These are phyloP conservation scores for Drosophila virilis DNA, from an alignment of 1,140 invertebrate genomes.

Conservation along the genomic window DNA sequence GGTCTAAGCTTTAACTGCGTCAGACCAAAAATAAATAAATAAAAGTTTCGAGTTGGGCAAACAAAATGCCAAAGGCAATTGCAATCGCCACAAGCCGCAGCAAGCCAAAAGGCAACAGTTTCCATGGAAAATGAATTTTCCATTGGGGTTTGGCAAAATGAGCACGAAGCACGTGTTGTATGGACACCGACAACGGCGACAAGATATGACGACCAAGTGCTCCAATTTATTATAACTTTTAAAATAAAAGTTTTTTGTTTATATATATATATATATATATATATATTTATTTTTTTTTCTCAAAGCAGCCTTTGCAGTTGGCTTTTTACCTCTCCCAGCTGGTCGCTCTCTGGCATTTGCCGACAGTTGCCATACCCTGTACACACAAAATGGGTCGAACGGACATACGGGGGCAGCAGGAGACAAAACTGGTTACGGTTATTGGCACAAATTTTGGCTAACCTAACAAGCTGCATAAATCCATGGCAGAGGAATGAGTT, in stretches of 20 bases:
- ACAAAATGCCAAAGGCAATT: neutral
- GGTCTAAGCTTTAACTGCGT: neutral
- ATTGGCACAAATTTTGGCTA: too few species aligned
- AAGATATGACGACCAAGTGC: conserved; percentile 36
- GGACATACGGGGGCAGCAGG: neutral
- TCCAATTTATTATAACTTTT: conserved; percentile 38
- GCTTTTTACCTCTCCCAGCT: conserved; percentile 13
- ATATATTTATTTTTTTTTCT: conserved; percentile 12
- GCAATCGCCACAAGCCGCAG: conserved; percentile 1
- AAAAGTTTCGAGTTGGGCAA: conserved; percentile 7
- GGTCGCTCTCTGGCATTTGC: conserved; percentile 1
- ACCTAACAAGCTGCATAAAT: too few species aligned
- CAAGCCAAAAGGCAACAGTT: conserved; percentile 12
- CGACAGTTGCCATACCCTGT: conserved; percentile 8
- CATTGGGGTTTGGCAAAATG: conserved; percentile 15
- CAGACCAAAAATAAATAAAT: conserved; percentile 12
- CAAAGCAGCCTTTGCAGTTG: conserved; percentile 3
- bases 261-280: too few species aligned
- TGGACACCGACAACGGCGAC: conserved; percentile 15
- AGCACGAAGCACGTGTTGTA: conserved; percentile 24
- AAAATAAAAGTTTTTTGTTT: conserved; percentile 2
- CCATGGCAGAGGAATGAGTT: too few species aligned
- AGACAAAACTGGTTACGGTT: too few species aligned
- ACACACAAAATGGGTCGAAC: too few species aligned
- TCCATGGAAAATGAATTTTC: conserved; percentile 12